Evolutionary conservation across 2,797 vertebrate species (phyloP).

Genomic region (Amblyopsis hoosieri): DNA sequence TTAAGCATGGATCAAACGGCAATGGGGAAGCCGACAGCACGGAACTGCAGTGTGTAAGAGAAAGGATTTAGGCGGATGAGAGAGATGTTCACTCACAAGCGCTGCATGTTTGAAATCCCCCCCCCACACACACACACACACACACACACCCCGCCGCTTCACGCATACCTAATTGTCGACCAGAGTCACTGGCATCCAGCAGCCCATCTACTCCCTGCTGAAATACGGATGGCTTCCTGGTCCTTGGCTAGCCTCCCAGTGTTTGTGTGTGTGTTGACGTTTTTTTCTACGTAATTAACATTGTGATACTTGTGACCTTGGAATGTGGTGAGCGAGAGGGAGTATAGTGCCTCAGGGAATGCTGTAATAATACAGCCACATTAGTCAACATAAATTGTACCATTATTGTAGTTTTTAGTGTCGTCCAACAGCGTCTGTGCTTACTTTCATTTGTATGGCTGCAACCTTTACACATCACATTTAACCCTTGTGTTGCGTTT

Average conservation of each 20-base stretch:
- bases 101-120: constrained; percentile 62
- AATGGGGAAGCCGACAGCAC: constrained; percentile 45
- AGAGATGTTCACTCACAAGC: constrained; percentile 53
- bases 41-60: constrained; percentile 60
- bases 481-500: neutral
- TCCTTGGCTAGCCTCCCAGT: constrained; percentile 52
- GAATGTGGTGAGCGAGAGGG: constrained; percentile 12
- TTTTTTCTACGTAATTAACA: constrained; percentile 57
- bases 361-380: neutral
- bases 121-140: neutral
- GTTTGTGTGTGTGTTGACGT: constrained; percentile 44
- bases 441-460: neutral
- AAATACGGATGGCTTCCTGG: constrained; percentile 53
- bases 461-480: neutral
- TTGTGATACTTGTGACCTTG: constrained; percentile 54
- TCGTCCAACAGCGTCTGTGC: neutral
- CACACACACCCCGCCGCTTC: constrained; percentile 55
- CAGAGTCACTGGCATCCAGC: constrained; percentile 46
- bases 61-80: constrained; percentile 66
- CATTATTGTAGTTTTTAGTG: neutral
- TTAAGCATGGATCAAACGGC: constrained; percentile 74
- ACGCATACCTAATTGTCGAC: constrained; percentile 58
- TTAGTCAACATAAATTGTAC: neutral
- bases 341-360: neutral
- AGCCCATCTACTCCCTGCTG: constrained; percentile 49